Conservation (phyloP, 2,113 vertebrate species). For the Channa argus region DNA sequence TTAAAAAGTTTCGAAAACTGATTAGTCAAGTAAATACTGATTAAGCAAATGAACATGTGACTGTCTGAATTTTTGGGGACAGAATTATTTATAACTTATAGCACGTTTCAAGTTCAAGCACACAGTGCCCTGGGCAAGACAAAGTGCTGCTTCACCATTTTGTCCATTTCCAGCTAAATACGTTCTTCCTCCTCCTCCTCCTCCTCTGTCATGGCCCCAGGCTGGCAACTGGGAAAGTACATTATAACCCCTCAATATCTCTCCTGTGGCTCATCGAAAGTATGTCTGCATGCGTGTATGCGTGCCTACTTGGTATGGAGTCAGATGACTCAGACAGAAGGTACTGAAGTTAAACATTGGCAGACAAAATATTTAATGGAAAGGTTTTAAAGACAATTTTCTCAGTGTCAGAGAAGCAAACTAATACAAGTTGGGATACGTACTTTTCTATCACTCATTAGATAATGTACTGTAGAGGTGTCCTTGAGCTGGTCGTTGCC, state of each 20-base stretch:
- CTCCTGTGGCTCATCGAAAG: slow-evolving; percentile 59
- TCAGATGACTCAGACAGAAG: slow-evolving; percentile 5
- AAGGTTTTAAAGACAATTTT: slow-evolving; percentile 10
- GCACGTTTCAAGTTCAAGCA: slow-evolving; percentile 3
- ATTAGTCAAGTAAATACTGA: slow-evolving; percentile 7
- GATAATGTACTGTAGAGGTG: slow-evolving; percentile 43
- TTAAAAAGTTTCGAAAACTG: background rate
- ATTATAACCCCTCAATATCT: slow-evolving; percentile 74
- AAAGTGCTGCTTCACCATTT: slow-evolving; percentile 73
- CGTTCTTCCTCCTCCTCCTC: slow-evolving; percentile 67
- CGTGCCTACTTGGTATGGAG: background rate
- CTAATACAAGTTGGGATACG: slow-evolving; percentile 32
- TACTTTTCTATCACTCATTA: slow-evolving; percentile 49
- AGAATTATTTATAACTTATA: slow-evolving; percentile 5
- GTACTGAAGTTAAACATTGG: slow-evolving; percentile 25
- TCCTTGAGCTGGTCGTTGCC: slow-evolving; percentile 43
- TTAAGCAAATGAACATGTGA: background rate
- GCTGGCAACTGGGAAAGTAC: slow-evolving; percentile 55
- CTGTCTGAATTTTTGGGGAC: background rate
- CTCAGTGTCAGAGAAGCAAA: slow-evolving; percentile 37
- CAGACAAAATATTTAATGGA: slow-evolving; percentile 8
- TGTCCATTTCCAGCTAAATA: slow-evolving; percentile 73
- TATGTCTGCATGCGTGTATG: slow-evolving; percentile 10
- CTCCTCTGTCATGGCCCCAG: slow-evolving; percentile 55
- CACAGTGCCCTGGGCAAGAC: slow-evolving; percentile 28